Evolutionary conservation across 2,797 vertebrate genomes (phyloP), one percentile per base, ranked within the genome.

Genomic region (Uromys caudimaculatus): DNA sequence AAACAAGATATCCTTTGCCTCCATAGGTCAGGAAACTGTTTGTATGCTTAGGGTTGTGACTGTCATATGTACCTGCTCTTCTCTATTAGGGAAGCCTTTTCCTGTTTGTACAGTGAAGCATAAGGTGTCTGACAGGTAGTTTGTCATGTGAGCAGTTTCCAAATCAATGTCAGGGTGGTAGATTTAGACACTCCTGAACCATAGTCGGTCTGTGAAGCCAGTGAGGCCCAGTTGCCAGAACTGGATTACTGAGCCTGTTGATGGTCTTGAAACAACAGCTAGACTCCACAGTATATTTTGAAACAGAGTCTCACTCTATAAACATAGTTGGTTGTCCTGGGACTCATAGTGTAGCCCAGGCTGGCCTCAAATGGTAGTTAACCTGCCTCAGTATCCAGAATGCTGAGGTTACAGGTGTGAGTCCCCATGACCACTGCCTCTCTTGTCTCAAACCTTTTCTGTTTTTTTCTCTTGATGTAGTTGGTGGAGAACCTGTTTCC

Each of bases 401-500:
- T 76, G 56, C 71, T 62, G 12, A 47, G 38, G 41, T n/a, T 47
- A 62, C 71, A 47, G 54, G 27, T 4, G 1, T 35, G 38, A 35
- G 38, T 9, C 41, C 41, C 29, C 47, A 32, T 35, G 69, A 54
- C 71, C 6, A 9, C 52, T 41, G 10, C 52, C 41, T 82, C 52
- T 95, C 67, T 95, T 50, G 88, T 60, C n/a, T 19, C 71, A 83
- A 17, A 96, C 24, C 73, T 50, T 73, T 93, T 81, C 92, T 83
- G 14, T 21, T 94, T 95, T 96, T 94, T 83, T 64, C 93, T 41
- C 91, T 29, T 76, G 41, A 56, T 97, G 41, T 90, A 98, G 99
- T 98, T 95, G 94, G 97, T 62, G 98, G 84, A 97, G 98, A 98
- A 90, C 60, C 93, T 29, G 83, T 96, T 92, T 81, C 86, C 84